These are phyloP conservation scores for Apotomis betuletana DNA, from an alignment of 2,888 invertebrate genomes.

Conservation along the genomic window DNA sequence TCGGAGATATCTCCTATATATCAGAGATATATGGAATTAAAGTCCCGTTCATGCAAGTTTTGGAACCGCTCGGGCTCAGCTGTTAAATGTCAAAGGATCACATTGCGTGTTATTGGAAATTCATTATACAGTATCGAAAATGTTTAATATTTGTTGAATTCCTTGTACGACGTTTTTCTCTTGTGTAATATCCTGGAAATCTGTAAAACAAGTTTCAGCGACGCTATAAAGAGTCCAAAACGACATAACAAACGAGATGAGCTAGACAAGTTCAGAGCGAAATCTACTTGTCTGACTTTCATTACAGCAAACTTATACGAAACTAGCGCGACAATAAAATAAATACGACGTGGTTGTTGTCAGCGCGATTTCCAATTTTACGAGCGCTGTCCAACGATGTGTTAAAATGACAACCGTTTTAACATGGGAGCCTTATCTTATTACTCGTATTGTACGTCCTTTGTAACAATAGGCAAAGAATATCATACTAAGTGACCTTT, in stretches of 20 bases:
- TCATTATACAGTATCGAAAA: neutral
- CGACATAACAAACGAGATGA: conserved; percentile 24
- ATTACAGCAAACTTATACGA: conserved; percentile 37
- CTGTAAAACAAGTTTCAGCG: conserved; percentile 16
- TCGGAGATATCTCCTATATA: no score
- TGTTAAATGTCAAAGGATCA: conserved; percentile 5
- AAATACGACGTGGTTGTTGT: conserved; percentile 36
- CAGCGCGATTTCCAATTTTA: conserved; percentile 31
- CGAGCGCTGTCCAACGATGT: conserved; percentile 28
- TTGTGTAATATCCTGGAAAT: conserved; percentile 3
- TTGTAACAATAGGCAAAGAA: conserved; percentile 32
- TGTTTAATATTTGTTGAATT: neutral
- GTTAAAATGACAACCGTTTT: conserved; percentile 30
- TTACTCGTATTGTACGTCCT: conserved; percentile 20
- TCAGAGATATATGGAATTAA: no score
- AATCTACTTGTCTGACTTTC: conserved; percentile 29
- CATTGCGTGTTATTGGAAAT: neutral
- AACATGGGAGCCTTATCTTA: conserved; percentile 32
- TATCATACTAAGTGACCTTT: conserved; percentile 42
- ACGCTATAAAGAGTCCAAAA: conserved; percentile 18
- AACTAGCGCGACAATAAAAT: conserved; percentile 36
- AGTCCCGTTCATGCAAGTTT: conserved; percentile 18
- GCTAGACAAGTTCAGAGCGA: conserved; percentile 29
- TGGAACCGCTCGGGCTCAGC: conserved; percentile 1
- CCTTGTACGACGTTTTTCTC: neutral